Evolutionary conservation across 2,888 invertebrate genomes (phyloP).

Genomic region (Drosophila cognata): DNA sequence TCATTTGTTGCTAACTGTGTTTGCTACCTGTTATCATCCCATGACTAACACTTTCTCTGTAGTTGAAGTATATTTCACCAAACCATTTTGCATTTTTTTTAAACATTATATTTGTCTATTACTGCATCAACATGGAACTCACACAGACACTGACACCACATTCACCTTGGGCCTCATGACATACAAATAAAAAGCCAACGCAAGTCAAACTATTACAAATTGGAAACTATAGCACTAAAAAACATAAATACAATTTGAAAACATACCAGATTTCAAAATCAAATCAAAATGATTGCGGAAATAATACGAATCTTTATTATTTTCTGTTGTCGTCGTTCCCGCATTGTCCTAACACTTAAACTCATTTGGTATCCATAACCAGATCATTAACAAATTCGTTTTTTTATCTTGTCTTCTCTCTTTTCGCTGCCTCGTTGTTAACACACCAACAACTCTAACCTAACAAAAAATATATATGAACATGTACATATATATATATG

Average conservation of each 20-base stretch:
- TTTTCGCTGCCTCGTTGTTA: slow-evolving; percentile 73
- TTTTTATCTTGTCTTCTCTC: slow-evolving; percentile 79
- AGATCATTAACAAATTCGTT: slow-evolving; percentile 77
- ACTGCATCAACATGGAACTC: slow-evolving; percentile 20
- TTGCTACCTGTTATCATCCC: neutral
- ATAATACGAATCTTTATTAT: neutral
- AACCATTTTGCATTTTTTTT: neutral
- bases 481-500: slow-evolving; percentile 25
- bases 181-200: neutral
- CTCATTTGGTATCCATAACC: slow-evolving; percentile 49
- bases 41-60: neutral
- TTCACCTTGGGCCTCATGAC: slow-evolving; percentile 4
- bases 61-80: neutral
- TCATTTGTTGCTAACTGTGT: neutral
- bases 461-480: slow-evolving; percentile 27
- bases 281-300: neutral
- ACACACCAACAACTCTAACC: slow-evolving; percentile 51
- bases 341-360: slow-evolving; percentile 24
- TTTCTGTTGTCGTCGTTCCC: neutral
- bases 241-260: neutral
- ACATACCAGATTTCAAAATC: neutral
- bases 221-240: neutral
- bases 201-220: neutral
- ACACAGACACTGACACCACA: slow-evolving; percentile 26
- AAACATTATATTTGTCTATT: slow-evolving; percentile 16